Conservation (phyloP, 2,888 invertebrate genomes). For the Tuberolachnus salignus region DNA sequence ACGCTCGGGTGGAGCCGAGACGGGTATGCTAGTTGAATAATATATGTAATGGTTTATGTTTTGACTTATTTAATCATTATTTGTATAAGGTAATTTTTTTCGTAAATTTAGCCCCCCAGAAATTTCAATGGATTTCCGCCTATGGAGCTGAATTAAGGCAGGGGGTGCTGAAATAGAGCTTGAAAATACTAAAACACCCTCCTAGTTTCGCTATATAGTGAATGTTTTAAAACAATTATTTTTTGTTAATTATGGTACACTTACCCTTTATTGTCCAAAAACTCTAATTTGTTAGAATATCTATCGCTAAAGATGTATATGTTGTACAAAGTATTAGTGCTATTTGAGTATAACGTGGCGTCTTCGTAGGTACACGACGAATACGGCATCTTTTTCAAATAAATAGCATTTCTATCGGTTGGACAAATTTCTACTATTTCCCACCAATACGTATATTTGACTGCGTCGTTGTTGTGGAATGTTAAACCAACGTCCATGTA, state of each 20-base stretch:
- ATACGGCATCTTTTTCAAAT: conserved; percentile 37
- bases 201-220: too few species aligned
- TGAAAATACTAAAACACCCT: too few species aligned
- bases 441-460: too few species aligned
- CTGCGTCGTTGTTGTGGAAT: not conserved
- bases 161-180: too few species aligned
- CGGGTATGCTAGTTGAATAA: not conserved
- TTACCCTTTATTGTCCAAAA: conserved; percentile 40
- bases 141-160: too few species aligned
- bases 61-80: too few species aligned
- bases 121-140: too few species aligned
- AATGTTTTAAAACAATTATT: too few species aligned
- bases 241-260: too few species aligned
- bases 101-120: too few species aligned
- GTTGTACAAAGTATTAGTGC: not conserved
- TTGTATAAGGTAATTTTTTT: too few species aligned
- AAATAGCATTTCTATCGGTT: not conserved
- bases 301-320: conserved; percentile 36
- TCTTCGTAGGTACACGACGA: conserved; percentile 25
- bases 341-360: not conserved
- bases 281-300: conserved; percentile 2
- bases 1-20: not conserved
- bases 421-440: conserved; percentile 34
- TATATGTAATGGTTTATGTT: too few species aligned
- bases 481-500: conserved; percentile 33